A percentile compares a stretch with the other conserved stretches of the same genome.
These are phyloP conservation scores for Canis aureus DNA, from an alignment of 2,113 vertebrate species.

Conservation along the genomic window DNA sequence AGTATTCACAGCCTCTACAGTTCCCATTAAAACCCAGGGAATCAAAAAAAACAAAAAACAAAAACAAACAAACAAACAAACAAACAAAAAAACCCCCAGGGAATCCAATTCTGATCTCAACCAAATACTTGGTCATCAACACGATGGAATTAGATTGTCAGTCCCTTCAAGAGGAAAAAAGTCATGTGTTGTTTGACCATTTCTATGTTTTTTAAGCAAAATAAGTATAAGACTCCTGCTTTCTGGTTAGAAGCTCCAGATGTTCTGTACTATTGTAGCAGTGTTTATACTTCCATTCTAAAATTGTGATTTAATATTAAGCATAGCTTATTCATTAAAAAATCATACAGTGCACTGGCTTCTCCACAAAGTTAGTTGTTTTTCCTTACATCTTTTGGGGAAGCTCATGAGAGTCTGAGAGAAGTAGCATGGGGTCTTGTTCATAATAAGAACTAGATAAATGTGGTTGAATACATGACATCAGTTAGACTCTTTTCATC, in stretches of 20 bases:
- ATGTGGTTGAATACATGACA: not conserved
- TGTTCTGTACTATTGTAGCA: not conserved
- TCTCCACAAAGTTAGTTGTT: not conserved
- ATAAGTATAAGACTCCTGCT: not conserved
- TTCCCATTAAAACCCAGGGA: not conserved
- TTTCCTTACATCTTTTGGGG: not conserved
- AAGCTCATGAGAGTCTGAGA: not conserved
- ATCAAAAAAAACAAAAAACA: not conserved
- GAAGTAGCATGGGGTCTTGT: not conserved
- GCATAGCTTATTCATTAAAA: constrained; percentile 45
- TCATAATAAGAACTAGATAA: not conserved
- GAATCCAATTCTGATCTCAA: not conserved
- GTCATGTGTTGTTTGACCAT: not conserved
- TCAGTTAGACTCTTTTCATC: not conserved
- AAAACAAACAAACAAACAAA: no score
- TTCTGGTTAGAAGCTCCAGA: not conserved
- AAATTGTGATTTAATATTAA: constrained; percentile 31
- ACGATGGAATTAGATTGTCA: not conserved
- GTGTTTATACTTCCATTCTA: not conserved
- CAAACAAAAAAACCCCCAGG: no score
- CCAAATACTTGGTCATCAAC: not conserved
- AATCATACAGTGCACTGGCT: not conserved
- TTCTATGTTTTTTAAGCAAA: not conserved
- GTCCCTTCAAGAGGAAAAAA: not conserved
- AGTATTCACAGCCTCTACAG: not conserved